Percentiles rank a stretch among this genome's conserved stretches.
phyloP scores from a whole-genome alignment of 2,797 vertebrate genomes.

The Novumbra hubbsi region DNA sequence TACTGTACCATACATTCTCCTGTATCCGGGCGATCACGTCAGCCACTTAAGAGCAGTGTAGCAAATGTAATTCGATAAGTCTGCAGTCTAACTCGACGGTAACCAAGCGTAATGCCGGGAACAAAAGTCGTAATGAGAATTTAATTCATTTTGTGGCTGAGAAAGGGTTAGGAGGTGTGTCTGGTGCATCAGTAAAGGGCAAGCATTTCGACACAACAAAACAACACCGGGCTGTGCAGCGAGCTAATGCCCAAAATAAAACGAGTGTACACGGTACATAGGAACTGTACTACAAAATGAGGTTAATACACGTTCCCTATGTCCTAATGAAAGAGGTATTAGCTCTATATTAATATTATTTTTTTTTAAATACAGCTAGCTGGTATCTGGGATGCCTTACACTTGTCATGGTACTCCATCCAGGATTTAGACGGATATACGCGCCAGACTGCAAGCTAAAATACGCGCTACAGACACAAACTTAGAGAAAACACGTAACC shows the following conservation, averaged over 20 bases:
- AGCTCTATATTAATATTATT: background rate
- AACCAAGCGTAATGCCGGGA: background rate
- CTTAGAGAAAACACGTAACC: background rate
- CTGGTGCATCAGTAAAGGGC: constrained; percentile 13
- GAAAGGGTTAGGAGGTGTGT: constrained; percentile 46
- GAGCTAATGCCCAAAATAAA: background rate
- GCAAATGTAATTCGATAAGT: background rate
- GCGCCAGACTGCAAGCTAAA: background rate
- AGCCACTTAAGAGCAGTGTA: background rate
- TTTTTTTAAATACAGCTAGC: background rate
- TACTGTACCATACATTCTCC: background rate
- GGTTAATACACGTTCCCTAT: background rate
- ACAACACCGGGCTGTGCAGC: background rate
- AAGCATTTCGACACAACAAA: constrained; percentile 5
- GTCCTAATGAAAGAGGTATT: background rate
- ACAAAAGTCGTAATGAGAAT: background rate
- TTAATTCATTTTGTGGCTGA: background rate
- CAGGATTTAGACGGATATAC: constrained; percentile 5
- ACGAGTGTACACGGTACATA: background rate
- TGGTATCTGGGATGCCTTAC: background rate
- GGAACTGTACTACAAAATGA: background rate
- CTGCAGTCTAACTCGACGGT: background rate
- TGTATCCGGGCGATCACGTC: background rate
- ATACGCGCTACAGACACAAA: too few relatives aligned
- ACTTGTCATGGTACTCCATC: background rate